Percentiles rank a stretch among this genome's conserved stretches.
Conservation (phyloP, 2,888 invertebrate species). For the Prionchulus punctatus region DNA sequence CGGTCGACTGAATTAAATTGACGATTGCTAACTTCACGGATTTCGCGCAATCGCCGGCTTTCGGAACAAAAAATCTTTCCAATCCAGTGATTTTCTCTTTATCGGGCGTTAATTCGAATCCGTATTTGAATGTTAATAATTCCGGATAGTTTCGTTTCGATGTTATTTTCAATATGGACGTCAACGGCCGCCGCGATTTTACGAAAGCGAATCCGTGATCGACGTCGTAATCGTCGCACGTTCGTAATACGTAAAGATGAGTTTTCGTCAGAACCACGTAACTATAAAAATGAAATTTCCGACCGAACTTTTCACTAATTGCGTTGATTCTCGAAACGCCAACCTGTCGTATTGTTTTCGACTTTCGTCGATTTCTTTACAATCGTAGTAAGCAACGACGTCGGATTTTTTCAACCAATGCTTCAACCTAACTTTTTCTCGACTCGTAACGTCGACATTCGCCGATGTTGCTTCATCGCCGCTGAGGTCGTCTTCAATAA, state of each 20-base stretch:
- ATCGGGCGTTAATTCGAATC: constrained; percentile 31
- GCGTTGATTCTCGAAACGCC: too few relatives aligned
- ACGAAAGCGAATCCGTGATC: constrained; percentile 56
- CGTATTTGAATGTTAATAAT: constrained; percentile 90
- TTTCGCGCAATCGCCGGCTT: constrained; percentile 30
- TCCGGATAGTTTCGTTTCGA: constrained; percentile 87
- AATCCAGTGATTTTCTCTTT: constrained; percentile 27
- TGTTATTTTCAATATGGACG: constrained; percentile 87
- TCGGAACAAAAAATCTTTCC: constrained; percentile 26
- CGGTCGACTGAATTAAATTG: background rate
- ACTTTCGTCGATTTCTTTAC: constrained; percentile 67
- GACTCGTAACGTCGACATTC: background rate
- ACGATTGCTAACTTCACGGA: constrained; percentile 27
- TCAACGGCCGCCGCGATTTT: constrained; percentile 66
- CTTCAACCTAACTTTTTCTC: constrained; percentile 50
- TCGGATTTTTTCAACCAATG: constrained; percentile 65
- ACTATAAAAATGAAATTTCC: constrained; percentile 46
- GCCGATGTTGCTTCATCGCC: background rate
- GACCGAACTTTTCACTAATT: background rate
- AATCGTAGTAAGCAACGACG: constrained; percentile 67
- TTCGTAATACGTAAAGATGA: constrained; percentile 64
- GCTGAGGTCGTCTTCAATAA: background rate
- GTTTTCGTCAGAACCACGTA: constrained; percentile 66
- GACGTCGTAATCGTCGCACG: constrained; percentile 39
- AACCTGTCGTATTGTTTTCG: background rate